Base-by-base conservation (phyloP, 1,140 invertebrate genomes). In the Rhagoletis zephyria region DNA sequence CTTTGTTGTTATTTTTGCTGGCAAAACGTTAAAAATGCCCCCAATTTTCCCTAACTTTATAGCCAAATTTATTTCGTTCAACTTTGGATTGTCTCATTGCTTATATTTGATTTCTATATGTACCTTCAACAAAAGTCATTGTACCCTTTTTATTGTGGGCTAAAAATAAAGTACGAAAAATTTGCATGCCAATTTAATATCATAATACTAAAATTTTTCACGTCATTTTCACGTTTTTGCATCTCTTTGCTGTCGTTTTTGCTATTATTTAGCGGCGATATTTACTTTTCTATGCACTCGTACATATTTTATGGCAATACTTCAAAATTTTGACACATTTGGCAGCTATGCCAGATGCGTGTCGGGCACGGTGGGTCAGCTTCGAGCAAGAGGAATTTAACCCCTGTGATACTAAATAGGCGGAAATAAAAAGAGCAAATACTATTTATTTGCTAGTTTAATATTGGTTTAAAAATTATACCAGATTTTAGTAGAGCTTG, bases 281-380 rank as follows among this genome's bases (percentile, higher is more conserved):
- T 7, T 14, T 5, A 74, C 9, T 10, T 45, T n/a, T 14, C 1
- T 67, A 30, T 67, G 19, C 42, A 48, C 0, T 14, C 12, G 12
- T 14, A 74, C 10, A 74, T 45, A 74, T 74, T 74, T 74, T 45
- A 48, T 45, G 67, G 45, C 67, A 45, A 74, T 74, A 74, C 67
- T 45, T 74, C 67, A 74, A 40, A 16, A 74, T 74, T 74, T 74
- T 74, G 67, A 48, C 67, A 74, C 42, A 48, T 74, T 74, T 74
- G 67, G 14, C 67, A 74, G 67, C 67, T 30, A 16, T 48, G 42
- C 9, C 16, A 6, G 67, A 16, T 42, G 12, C 14, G 12, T 45
- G 5, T 74, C 3, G 7, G 40, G 42, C 40, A 74, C 67, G 6
- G 67, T 74, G 67, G 42, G 12, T 12, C 61, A 63, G 16, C 16